Evolutionary conservation across 2,888 invertebrate genomes (phyloP), one percentile per base, ranked within the genome.

Genomic region (Koerneria pararmatus): DNA sequence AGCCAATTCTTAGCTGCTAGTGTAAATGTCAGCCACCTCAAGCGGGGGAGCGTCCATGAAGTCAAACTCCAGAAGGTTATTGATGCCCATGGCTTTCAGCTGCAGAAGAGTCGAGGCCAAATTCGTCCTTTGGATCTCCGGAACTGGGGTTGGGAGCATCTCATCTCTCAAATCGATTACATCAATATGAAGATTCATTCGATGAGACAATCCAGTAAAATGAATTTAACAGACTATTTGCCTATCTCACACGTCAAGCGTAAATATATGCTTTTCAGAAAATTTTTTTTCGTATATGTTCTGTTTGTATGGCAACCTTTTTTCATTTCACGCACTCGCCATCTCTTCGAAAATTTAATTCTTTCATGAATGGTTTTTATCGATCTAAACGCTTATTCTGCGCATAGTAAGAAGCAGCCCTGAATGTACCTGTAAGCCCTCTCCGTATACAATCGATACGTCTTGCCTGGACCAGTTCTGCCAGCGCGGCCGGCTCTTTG

Each of bases 61-160:
- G 87, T 98, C 97, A 84, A 99, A 99, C 84, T 94, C 92, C 29
- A 99, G 86, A 64, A 99, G 87, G 86, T 98, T 97, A 84, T 98
- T 97, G 79, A 98, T 98, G 32, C 98, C 98, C 97, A 99, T 97
- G 0, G 97, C 95, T 85, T 99, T 99, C 41, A 98, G 86, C 79
- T 95, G 95, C 19, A 99, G 85, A 46, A 95, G 91, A 0, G 95
- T 97, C 19, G 92, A 91, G 0, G 95, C 95, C 78, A 98, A 88
- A 87, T 98, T 99, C 1, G 97, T 97, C 35, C 98, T 88, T 85
- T 98, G 97, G 82, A 98, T 98, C 87, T 98, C 98, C 0, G 98
- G 98, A 34, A 98, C 95, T 0, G 94, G 94, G 2, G 94, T 94
- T 2, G 94, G 91, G 77, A 97, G 85, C 98, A 98, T 98, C 87